phyloP scores from a whole-genome alignment of 2,888 invertebrate species.

The Cerastis leucographa region DNA sequence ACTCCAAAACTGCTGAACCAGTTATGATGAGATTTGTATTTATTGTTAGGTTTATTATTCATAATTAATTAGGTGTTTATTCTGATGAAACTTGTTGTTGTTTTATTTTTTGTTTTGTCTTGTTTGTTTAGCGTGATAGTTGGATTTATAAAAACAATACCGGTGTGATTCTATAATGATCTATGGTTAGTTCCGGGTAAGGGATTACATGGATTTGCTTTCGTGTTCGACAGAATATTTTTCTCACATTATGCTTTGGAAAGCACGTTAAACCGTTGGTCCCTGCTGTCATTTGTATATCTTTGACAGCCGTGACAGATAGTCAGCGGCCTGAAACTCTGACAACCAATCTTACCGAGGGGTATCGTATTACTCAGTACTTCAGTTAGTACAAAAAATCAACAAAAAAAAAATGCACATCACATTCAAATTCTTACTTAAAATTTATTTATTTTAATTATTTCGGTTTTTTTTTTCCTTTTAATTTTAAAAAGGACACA shows the following conservation, averaged over 20 bases:
- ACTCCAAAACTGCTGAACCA: constrained; percentile 12
- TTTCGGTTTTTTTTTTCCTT: too few relatives aligned
- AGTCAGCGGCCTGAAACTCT: too few relatives aligned
- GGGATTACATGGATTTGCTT: background rate
- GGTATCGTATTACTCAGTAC: too few relatives aligned
- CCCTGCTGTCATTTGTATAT: too few relatives aligned
- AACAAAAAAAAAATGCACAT: too few relatives aligned
- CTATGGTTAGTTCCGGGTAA: constrained; percentile 11
- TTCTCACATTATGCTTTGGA: background rate
- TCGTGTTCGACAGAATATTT: background rate
- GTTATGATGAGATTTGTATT: constrained; percentile 13
- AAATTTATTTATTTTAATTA: too few relatives aligned
- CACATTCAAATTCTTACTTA: too few relatives aligned
- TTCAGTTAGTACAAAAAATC: too few relatives aligned
- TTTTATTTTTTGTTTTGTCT: constrained; percentile 19
- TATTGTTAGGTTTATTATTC: constrained; percentile 23
- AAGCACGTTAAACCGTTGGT: too few relatives aligned
- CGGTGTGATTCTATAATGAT: constrained; percentile 1
- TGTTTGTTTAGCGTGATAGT: constrained; percentile 38
- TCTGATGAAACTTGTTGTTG: constrained; percentile 3
- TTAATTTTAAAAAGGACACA: too few relatives aligned
- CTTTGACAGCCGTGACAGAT: too few relatives aligned
- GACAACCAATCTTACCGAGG: too few relatives aligned
- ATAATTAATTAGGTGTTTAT: constrained; percentile 26
- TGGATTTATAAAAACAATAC: constrained; percentile 35